Evolutionary conservation across 2,888 invertebrate genomes (phyloP), one percentile per base, ranked within the genome.

Genomic region (Cephus nigrinus): DNA sequence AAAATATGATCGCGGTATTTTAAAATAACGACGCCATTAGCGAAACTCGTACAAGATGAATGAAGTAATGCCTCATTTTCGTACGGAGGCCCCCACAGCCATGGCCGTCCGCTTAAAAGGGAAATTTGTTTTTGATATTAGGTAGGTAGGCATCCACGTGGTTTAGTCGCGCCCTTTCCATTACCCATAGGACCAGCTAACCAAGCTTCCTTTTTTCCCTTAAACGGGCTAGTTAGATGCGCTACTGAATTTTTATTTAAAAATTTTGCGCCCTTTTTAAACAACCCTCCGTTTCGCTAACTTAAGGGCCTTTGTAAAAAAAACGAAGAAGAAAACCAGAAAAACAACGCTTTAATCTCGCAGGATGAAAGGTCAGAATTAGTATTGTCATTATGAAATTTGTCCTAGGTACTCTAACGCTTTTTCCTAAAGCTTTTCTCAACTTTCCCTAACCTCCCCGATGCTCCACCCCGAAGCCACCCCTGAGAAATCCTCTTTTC

Each of bases 11-110:
- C 89, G 88, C 87, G 88, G 88, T 88, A 88, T 90, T 90, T 89
- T 89, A 89, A 88, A 91, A 89, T 91, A 91, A 90, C 88, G 90
- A 90, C 85, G 88, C 89, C 90, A 90, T 91, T 90, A 91, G 88
- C 86, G 86, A 85, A 86, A 87, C 85, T 87, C 86, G 84, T 86
- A 87, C 87, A 86, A 87, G 89, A 88, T 87, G 87, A 86, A 86
- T 85, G 86, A 83, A 85, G 87, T 84, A 87, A 87, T 88, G 87
- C 84, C 85, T 87, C 86, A 87, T 86, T 86, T 86, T 86, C 86
- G 84, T 74, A 69, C 75, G 68, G 74, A 55, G 55, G 55, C 23
- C 55, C 78, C 78, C 68, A 73, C 76, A 76, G 76, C 81, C 75
- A 81, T 73, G 78, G 75, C 68, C 80, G 77, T 82, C 34, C 78